Evolutionary conservation across 2,797 vertebrate species (phyloP), one percentile per base, ranked within the genome.

Genomic region (Heterohyrax brucei): DNA sequence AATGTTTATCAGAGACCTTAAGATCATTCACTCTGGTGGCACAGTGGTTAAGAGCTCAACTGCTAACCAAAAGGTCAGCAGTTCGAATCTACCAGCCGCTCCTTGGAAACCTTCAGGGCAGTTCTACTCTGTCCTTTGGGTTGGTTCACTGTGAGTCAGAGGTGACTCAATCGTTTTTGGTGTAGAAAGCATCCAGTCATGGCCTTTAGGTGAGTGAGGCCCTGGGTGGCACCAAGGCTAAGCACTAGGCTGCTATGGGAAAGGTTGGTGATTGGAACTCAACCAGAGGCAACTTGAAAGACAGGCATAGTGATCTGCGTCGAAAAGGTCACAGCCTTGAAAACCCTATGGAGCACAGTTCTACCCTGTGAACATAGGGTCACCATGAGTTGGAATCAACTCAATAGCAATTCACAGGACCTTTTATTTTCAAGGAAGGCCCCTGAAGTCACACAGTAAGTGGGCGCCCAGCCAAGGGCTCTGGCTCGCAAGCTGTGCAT

Each of bases 391-490:
- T 12, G 5, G 13, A 30, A 66, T 30, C 3, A 10, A 72, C 30
- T 21, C 7, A 44, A 39, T 44, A 22, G 19, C 19, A 56, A 56
- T 16, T 56, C 13, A 56, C 8, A 44, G 33, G 9, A 39, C 33
- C 18, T 46, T 26, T 48, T 5, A 2, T 53, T 10, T 19, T 0
- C 26, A 0, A 3, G n/a, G 22, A 77, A n/a, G 26, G 53, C n/a
- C 61, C 13, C 66, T 2, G 72, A 44, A 82, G 44, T 13, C 48
- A 4, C 26, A 0, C 9, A 2, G 56, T 30, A 5, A 24, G 3
- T 30, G 1, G 46, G n/a, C 0, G 0, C 73, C 68, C 3, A n/a
- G 68, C 13, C 18, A 8, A 8, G 53, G 33, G 19, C 30, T 1
- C 44, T 1, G 0, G 18, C 50, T 33, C n/a, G 68, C 5, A 3